Evolutionary conservation across 2,888 invertebrate species (phyloP), one percentile per base, ranked within the genome.

Genomic region (Chymomyza caudatula): DNA sequence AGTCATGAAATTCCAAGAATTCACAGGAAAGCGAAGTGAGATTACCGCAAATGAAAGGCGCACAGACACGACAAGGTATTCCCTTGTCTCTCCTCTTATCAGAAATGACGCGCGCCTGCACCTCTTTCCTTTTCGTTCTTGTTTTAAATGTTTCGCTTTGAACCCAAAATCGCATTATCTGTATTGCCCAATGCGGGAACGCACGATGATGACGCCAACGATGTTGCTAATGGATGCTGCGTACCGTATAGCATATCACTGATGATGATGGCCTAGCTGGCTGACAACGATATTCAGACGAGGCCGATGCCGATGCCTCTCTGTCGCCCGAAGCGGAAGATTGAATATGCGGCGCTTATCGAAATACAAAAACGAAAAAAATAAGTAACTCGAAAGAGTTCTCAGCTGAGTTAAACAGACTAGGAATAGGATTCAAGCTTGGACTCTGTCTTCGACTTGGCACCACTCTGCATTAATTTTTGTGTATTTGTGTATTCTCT

Each of bases 261-360:
- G 79, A 80, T 68, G 70, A 66, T 70, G 70, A 76, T 76, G 51
- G 51, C 79, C 76, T 70, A 60, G 62, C 69, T 61, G 63, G 53
- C 25, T 25, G 53, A 53, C 29, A 49, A 44, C 59, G 54, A 47
- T 49, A 57, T 23, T 53, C 42, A 63, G 66, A 61, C 42, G 71
- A 68, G 74, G 78, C 76, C 82, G 74, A 15, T 29, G 78, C 76
- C 82, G 74, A 15, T 29, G 44, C 44, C 23, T n/a, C 15, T 37
- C 71, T 59, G 69, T 77, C 76, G 77, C 66, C 73, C 63, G 54
- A 62, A 67, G 69, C 77, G 68, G 74, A 87, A 87, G 85, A 88
- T 87, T 88, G 88, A 87, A 88, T 87, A 88, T 87, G 87, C 83
- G 80, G 78, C 80, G 78, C 88, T 88, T 88, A 89, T 88, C 88